Evolutionary conservation across 1,140 invertebrate genomes (phyloP), one percentile per base, ranked within the genome.

Genomic region (Drosophila tropicalis): DNA sequence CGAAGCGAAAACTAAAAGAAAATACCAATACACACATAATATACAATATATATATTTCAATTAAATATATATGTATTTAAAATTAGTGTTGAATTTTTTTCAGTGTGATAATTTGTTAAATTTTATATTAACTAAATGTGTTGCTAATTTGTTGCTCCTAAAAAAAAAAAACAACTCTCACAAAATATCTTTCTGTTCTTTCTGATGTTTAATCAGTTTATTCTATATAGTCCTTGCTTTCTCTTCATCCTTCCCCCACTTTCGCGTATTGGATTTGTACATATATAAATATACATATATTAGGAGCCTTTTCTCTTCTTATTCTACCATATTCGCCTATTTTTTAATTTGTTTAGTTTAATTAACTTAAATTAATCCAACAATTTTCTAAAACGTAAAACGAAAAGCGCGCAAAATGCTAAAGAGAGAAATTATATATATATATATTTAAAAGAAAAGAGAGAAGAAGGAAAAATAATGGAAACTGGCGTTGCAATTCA

Each of bases 31-130:
- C 54, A 73, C 44, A 79, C 39, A 47, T 40, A 32, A 67, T 55
- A 66, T 19, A 62, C 47, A 56, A 56, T 58, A 29, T 36, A 32
- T 41, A 65, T 65, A 71, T 36, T 25, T 44, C 60, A 74, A 74
- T 75, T 68, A 62, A 57, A 54, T 57, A 69, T 36, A 15, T 74
- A 81, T 77, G 78, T 69, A 72, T 87, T 78, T 87, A 79, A 82
- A 90, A 68, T 78, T 85, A 90, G 81, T 90, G 85, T 90, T 90
- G 86, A 86, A 89, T 84, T 90, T 89, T 80, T 80, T 89, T 89
- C 84, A 89, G 84, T 89, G 84, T 89, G 84, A 89, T 89, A 89
- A 89, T 89, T 89, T 89, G 85, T 89, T 89, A 89, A 89, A 81
- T 81, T 71, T 87, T 89, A 84, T 77, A 70, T 77, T 51, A 22